Percentiles rank a stretch among this genome's conserved stretches.
Conservation (phyloP, 2,888 invertebrate species). For the Molorchus minor region DNA sequence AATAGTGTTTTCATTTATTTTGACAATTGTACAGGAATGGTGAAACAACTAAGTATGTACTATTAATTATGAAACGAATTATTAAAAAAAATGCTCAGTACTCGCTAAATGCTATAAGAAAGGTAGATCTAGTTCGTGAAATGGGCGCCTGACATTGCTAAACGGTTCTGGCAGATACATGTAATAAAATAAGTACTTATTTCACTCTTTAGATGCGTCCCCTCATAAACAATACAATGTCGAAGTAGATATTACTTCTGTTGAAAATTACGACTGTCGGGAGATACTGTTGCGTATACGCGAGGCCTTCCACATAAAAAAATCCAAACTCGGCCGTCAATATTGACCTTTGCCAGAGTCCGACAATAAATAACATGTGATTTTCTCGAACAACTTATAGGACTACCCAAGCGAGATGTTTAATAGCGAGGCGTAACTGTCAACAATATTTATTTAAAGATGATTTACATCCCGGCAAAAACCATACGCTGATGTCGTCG, state of each 20-base stretch:
- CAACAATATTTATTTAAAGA: conserved; percentile 62
- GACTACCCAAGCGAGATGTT: conserved; percentile 54
- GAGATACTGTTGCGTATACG: conserved; percentile 1
- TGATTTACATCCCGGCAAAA: conserved; percentile 54
- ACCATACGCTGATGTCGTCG: conserved; percentile 18
- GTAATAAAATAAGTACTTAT: too few species aligned
- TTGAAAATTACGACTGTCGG: conserved; percentile 6
- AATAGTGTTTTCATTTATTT: too few species aligned
- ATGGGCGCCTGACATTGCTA: too few species aligned
- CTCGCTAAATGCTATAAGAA: too few species aligned
- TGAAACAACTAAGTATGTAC: too few species aligned
- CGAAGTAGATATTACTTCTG: conserved; percentile 8
- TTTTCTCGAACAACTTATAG: conserved; percentile 57
- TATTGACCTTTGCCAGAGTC: conserved; percentile 44
- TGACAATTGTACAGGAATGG: too few species aligned
- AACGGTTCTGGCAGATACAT: too few species aligned
- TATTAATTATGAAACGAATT: too few species aligned
- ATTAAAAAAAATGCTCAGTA: too few species aligned
- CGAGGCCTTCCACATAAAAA: conserved; percentile 13
- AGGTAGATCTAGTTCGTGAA: too few species aligned
- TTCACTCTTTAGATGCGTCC: too few species aligned
- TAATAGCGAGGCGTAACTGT: conserved; percentile 61
- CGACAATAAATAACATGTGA: conserved; percentile 56
- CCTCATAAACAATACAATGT: conserved; percentile 12
- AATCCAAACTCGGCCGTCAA: conserved; percentile 39